These are phyloP conservation scores for Pectinophora gossypiella DNA, from an alignment of 1,140 invertebrate species.

Conservation along the genomic window DNA sequence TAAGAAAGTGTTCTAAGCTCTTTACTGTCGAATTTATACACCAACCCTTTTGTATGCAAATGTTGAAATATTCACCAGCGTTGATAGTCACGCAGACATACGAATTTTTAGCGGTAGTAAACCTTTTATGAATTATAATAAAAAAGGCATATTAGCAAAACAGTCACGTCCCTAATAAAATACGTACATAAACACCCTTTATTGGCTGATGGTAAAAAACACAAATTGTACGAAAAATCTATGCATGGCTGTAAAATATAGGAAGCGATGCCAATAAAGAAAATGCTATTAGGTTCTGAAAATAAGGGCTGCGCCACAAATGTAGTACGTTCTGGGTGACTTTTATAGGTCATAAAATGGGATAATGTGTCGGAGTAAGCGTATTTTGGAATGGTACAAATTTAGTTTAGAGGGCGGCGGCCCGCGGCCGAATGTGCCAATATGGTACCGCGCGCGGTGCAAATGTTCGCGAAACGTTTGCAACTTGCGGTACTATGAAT, in stretches of 20 bases:
- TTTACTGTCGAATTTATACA: not conserved
- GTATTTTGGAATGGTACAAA: constrained; percentile 72
- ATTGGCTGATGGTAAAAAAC: constrained; percentile 53
- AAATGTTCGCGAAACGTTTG: too few relatives aligned
- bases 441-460: not conserved
- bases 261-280: constrained; percentile 50
- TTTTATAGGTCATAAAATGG: constrained; percentile 73
- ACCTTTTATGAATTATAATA: constrained; percentile 62
- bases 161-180: constrained; percentile 50
- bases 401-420: constrained; percentile 52
- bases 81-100: constrained; percentile 34
- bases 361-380: constrained; percentile 68
- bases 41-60: not conserved
- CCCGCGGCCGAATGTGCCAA: not conserved
- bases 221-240: constrained; percentile 60
- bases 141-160: constrained; percentile 52
- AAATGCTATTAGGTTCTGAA: constrained; percentile 43
- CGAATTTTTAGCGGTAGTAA: constrained; percentile 36
- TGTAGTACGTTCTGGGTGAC: constrained; percentile 66
- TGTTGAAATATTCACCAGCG: not conserved
- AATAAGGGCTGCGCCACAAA: constrained; percentile 46
- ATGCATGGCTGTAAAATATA: constrained; percentile 59
- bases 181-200: constrained; percentile 47
- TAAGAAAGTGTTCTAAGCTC: not conserved
- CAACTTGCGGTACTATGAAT: too few relatives aligned